Evolutionary conservation across 64 coral and sea anemone genomes (phyloP).

Genomic region (Montipora sp.): DNA sequence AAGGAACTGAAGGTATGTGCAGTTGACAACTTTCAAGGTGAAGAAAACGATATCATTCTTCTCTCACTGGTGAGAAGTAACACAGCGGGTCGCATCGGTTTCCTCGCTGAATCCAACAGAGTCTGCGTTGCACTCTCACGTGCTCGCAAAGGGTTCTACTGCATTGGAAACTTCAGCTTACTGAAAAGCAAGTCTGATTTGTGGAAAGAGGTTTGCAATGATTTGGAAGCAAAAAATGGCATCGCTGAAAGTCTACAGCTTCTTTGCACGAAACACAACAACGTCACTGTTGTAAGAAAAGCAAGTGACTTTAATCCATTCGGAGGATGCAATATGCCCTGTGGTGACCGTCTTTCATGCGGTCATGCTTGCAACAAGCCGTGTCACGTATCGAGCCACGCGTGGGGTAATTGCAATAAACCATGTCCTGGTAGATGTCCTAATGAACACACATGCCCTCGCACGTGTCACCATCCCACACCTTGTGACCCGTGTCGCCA

Average conservation of each 20-base stretch:
- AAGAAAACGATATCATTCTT: conserved; percentile 91
- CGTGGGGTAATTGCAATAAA: no score
- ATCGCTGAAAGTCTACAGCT: no score
- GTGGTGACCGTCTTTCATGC: no score
- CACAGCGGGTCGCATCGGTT: conserved; percentile 76
- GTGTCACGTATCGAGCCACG: no score
- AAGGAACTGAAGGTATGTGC: conserved; percentile 67
- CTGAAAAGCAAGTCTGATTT: conserved; percentile 3
- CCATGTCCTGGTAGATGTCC: background rate
- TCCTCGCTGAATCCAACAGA: conserved; percentile 67
- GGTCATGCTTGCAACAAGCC: no score
- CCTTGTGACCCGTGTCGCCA: no score
- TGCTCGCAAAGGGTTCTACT: conserved; percentile 57
- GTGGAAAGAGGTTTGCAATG: conserved; percentile 50
- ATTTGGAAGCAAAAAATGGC: conserved; percentile 30
- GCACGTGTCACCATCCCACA: no score
- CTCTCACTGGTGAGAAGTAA: conserved; percentile 87
- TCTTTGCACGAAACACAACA: no score
- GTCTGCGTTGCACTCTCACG: conserved; percentile 61
- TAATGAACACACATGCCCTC: background rate
- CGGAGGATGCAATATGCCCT: no score
- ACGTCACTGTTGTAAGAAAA: background rate
- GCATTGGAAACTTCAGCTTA: conserved; percentile 56
- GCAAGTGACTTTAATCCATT: background rate
- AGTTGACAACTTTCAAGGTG: conserved; percentile 89